A percentile compares a stretch with the other conserved stretches of the same genome.
Conservation (phyloP, 2,797 vertebrate genomes). For the Myotis myotis region DNA sequence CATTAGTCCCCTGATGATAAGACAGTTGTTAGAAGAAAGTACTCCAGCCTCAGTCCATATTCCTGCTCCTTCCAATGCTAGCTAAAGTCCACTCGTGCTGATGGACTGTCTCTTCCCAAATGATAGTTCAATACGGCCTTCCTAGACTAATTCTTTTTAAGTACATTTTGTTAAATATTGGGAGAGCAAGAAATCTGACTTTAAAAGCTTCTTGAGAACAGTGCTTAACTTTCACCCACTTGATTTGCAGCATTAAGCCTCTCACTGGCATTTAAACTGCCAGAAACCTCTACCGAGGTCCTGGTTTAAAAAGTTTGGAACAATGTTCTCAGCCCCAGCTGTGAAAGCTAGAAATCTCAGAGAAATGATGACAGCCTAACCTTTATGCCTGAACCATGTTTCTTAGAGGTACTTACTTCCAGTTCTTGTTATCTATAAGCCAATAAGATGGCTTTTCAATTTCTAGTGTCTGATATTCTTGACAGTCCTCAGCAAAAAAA, state of each 20-base stretch:
- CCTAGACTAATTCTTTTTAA: constrained; percentile 19
- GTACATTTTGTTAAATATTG: constrained; percentile 36
- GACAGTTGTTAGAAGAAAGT: background rate
- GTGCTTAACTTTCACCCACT: constrained; percentile 22
- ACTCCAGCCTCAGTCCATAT: background rate
- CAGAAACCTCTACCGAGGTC: background rate
- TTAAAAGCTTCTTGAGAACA: constrained; percentile 34
- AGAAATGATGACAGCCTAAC: background rate
- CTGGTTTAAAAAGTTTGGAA: background rate
- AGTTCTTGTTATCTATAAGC: constrained; percentile 22
- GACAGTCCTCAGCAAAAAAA: background rate
- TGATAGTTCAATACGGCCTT: background rate
- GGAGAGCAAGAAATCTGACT: constrained; percentile 9
- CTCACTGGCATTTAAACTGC: constrained; percentile 13
- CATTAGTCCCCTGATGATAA: background rate
- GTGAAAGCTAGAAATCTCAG: constrained; percentile 16
- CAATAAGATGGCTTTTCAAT: constrained; percentile 17
- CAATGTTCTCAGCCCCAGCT: constrained; percentile 1
- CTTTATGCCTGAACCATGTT: background rate
- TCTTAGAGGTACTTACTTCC: background rate
- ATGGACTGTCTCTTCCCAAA: background rate
- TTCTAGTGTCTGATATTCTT: constrained; percentile 44
- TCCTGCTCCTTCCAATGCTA: background rate
- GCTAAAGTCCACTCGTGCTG: background rate
- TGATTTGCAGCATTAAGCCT: constrained; percentile 10